Conservation (phyloP, 2,113 vertebrate species). For the Serilophus lunatus region DNA sequence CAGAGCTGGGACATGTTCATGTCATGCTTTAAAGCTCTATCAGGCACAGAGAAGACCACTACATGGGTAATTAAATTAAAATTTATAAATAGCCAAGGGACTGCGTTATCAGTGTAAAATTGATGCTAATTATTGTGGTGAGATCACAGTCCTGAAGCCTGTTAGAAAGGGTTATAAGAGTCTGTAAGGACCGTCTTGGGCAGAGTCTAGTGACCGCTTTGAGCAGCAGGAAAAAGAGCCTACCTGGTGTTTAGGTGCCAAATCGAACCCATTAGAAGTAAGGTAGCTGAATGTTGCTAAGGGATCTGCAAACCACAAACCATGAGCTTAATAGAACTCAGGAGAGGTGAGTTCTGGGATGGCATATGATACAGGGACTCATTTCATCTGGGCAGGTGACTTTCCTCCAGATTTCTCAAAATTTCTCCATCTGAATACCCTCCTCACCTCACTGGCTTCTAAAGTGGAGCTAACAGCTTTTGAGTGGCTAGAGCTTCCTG, state of each 20-base stretch:
- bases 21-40: background rate
- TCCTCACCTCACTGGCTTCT: background rate
- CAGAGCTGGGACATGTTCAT: background rate
- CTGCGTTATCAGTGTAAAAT: background rate
- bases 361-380: accelerated
- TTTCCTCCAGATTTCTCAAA: background rate
- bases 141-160: background rate
- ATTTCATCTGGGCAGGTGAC: background rate
- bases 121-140: background rate
- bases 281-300: background rate
- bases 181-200: background rate
- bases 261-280: background rate
- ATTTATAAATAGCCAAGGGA: background rate
- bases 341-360: background rate
- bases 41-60: background rate
- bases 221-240: background rate
- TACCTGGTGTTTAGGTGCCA: background rate
- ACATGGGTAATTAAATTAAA: background rate
- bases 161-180: background rate
- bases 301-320: background rate
- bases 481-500: background rate
- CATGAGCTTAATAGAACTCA: background rate
- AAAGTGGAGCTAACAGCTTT: background rate
- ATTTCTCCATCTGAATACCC: background rate
- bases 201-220: background rate